phyloP scores from a whole-genome alignment of 2,113 vertebrate genomes.

The Elgaria multicarinata region DNA sequence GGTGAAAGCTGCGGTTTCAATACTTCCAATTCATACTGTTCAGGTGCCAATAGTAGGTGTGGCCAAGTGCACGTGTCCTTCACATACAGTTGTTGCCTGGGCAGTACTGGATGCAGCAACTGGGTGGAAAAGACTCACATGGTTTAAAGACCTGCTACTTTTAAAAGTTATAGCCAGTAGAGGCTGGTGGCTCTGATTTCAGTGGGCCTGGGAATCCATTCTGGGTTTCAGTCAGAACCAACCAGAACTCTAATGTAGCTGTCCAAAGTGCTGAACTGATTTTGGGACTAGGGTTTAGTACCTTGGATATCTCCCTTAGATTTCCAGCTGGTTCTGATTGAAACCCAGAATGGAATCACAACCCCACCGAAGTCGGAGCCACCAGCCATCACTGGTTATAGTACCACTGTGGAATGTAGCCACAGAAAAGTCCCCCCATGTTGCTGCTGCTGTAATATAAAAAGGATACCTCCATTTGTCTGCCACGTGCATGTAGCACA shows the following conservation, averaged over 20 bases:
- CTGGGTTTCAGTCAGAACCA: no score
- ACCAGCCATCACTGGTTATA: neutral
- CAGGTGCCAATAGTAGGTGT: neutral
- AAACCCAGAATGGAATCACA: no score
- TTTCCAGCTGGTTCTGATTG: no score
- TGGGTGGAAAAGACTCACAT: neutral
- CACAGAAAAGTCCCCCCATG: no score
- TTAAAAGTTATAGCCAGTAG: neutral
- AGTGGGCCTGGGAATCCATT: no score
- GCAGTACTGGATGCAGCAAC: conserved; percentile 5
- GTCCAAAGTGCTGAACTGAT: no score
- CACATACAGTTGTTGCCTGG: neutral
- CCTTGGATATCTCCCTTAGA: no score
- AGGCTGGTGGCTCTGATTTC: no score
- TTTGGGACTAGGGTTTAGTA: no score
- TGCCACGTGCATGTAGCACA: neutral
- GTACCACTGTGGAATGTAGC: neutral
- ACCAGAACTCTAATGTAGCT: no score
- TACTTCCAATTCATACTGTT: neutral
- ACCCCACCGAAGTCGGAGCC: neutral
- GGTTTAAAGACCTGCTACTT: neutral
- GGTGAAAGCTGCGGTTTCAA: neutral
- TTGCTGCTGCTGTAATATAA: neutral
- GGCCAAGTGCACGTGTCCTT: neutral
- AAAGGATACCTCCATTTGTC: neutral